Evolutionary conservation across 2,888 invertebrate species (phyloP), one percentile per base, ranked within the genome.

Genomic region (Deilephila porcellus): DNA sequence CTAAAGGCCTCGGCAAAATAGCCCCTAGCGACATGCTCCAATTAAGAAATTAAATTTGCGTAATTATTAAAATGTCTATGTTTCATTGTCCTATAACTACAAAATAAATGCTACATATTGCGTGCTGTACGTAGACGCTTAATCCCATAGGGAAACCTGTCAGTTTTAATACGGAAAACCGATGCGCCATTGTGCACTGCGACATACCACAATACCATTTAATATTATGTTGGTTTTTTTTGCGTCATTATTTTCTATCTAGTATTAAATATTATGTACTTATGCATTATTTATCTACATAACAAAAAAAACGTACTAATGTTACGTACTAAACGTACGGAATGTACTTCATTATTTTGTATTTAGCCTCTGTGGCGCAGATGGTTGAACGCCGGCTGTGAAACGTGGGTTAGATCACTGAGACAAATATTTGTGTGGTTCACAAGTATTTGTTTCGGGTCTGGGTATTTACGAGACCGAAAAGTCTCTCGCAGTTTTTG

Each of bases 41-140:
- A 52, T 67, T 67, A 67, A 14, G 20, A 67, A 67, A 67, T 67
- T 67, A 67, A 67, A 25, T 20, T 52, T 25, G 37, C 17, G 45
- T 67, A 52, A 25, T 52, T 45, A 45, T 45, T n/a, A 37, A 37
- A 45, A 25, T 25, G 25, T 29, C 17, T 60, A 17, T 29, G 25
- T 29, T 29, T 25, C 29, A 60, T 17, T 60, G 29, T 29, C 14
- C 17, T 29, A 60, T 29, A 29, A 14, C 17, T 29, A 60, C 11
- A 60, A 14, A 60, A 29, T 14, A 60, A 29, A 60, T 56, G 17
- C 25, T 60, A 17, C 60, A 29, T 37, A 64, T 64, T 45, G 45
- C 64, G 45, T 60, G 60, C 17, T 56, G 56, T n/a, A 56, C 56
- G 56, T 56, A 19, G 29, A 60, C 14, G 7, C 17, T 60, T 60